Conservation (phyloP, 2,797 vertebrate species). For the Catharus ustulatus region DNA sequence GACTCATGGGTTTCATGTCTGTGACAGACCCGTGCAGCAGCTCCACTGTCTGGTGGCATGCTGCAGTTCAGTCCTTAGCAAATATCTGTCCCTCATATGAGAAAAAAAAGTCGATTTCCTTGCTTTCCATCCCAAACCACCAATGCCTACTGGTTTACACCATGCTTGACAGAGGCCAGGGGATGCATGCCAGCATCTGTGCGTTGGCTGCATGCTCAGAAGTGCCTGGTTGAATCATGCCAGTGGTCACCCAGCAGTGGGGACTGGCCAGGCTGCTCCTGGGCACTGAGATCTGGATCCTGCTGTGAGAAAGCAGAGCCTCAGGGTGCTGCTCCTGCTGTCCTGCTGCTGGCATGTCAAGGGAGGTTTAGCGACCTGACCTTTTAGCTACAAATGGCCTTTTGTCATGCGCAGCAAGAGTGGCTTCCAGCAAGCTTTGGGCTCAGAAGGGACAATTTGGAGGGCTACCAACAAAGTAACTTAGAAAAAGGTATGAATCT, state of each 20-base stretch:
- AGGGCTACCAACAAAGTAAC: neutral
- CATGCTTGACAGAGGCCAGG: neutral
- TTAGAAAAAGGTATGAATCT: neutral
- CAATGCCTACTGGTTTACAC: neutral
- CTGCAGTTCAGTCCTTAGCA: neutral
- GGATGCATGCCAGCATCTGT: accelerated
- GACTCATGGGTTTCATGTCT: neutral
- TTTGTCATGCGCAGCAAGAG: neutral
- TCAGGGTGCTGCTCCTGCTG: neutral
- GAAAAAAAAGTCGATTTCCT: neutral
- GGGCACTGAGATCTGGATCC: neutral
- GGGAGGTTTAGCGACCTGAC: neutral
- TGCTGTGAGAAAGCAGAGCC: neutral
- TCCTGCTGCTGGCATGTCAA: neutral
- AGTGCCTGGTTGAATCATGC: neutral
- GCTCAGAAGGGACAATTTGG: neutral
- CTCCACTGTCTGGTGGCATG: accelerated
- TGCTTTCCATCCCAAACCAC: neutral
- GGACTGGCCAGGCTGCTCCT: neutral
- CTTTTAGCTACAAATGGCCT: neutral
- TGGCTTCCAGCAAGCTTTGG: neutral
- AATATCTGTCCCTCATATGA: accelerated
- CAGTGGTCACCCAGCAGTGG: neutral
- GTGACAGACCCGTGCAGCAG: accelerated
- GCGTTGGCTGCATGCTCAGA: neutral